Percentiles rank a stretch among this genome's conserved stretches.
phyloP scores from a whole-genome alignment of 2,797 vertebrate genomes.

The Rachycentron canadum region DNA sequence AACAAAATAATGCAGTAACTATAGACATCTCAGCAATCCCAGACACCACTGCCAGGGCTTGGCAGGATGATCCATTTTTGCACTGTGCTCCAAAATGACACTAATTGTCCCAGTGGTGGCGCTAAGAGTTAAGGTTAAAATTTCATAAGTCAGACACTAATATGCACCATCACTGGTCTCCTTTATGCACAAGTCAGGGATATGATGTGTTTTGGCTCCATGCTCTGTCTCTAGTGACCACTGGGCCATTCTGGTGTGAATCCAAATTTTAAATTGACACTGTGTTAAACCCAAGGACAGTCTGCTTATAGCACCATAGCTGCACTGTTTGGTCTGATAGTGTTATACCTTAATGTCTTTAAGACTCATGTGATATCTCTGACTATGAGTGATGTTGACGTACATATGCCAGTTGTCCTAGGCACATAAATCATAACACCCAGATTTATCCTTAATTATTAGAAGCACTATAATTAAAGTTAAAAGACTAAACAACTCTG shows the following conservation, averaged over 20 bases:
- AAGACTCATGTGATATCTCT: not conserved
- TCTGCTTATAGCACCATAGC: conserved; percentile 3
- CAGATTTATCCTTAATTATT: not conserved
- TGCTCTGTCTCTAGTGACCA: conserved; percentile 40
- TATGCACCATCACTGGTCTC: conserved; percentile 28
- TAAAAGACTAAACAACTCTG: not conserved
- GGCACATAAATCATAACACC: not conserved
- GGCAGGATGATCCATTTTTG: conserved; percentile 34
- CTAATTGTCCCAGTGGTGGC: conserved; percentile 45
- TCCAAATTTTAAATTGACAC: conserved; percentile 49
- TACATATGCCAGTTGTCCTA: not conserved
- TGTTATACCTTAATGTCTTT: conserved; percentile 1
- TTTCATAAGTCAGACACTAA: conserved; percentile 46
- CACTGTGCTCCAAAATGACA: conserved; percentile 27
- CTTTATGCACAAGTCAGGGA: conserved; percentile 40
- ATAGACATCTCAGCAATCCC: conserved; percentile 2
- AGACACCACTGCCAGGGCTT: conserved; percentile 9
- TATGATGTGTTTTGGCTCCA: conserved; percentile 50
- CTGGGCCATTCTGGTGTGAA: conserved; percentile 35
- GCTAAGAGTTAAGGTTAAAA: conserved; percentile 53
- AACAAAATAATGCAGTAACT: not conserved
- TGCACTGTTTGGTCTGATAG: conserved; percentile 1
- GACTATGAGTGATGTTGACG: not conserved
- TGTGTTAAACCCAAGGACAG: conserved; percentile 40
- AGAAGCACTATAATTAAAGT: not conserved